A percentile compares a stretch with the other conserved stretches of the same genome.
These are phyloP conservation scores for Calameuta idolon DNA, from an alignment of 2,888 invertebrate genomes.

Conservation along the genomic window DNA sequence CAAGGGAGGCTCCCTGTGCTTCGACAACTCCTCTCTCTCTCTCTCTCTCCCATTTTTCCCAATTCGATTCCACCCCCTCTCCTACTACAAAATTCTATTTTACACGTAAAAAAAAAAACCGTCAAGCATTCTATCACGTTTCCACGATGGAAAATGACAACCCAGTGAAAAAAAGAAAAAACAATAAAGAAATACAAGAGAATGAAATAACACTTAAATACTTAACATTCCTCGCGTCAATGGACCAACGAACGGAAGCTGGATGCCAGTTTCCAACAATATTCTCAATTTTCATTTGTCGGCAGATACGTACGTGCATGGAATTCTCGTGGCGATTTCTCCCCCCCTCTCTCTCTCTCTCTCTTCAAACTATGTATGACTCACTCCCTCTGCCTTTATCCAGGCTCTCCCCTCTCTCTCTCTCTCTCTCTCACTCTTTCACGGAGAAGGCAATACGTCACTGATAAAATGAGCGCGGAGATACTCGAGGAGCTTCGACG, in stretches of 20 bases:
- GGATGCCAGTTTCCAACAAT: constrained; percentile 15
- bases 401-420: no score
- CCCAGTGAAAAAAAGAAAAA: background rate
- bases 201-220: background rate
- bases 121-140: no score
- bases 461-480: constrained; percentile 12
- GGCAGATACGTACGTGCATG: constrained; percentile 47
- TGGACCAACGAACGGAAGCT: background rate
- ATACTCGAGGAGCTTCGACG: background rate
- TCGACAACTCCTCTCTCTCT: constrained; percentile 35
- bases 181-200: background rate
- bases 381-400: no score
- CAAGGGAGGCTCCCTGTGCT: constrained; percentile 33
- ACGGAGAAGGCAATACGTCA: background rate
- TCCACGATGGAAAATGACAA: background rate
- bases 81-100: constrained; percentile 29
- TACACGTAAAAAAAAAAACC: no score
- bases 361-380: no score
- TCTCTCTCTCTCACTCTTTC: background rate
- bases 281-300: constrained; percentile 50
- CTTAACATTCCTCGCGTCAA: background rate
- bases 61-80: constrained; percentile 25
- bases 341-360: no score
- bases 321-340: constrained; percentile 29
- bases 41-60: no score